phyloP scores from a whole-genome alignment of 2,888 invertebrate genomes.

The Vandiemenella viatica region DNA sequence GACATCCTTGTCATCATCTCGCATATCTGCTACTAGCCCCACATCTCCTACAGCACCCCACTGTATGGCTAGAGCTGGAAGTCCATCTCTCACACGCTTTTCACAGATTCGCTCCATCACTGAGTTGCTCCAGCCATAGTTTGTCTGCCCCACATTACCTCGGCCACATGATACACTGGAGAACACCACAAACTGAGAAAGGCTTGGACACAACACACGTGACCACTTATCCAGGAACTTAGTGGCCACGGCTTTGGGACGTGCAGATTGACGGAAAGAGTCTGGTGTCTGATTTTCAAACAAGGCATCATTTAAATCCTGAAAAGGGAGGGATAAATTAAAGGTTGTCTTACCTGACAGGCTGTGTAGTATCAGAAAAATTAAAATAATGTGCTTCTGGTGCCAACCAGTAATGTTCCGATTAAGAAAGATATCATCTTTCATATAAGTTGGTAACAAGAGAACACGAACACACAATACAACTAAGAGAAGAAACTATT shows the following conservation, averaged over 20 bases:
- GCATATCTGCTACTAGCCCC: conserved; percentile 37
- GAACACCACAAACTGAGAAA: no score
- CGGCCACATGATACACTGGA: conserved; percentile 84
- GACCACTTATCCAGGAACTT: conserved; percentile 54
- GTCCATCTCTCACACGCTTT: conserved; percentile 46
- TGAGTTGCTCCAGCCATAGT: no score
- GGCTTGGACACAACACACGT: conserved; percentile 37
- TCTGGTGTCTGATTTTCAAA: conserved; percentile 62
- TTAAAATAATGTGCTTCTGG: no score
- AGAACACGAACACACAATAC: no score
- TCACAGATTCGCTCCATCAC: conserved; percentile 81
- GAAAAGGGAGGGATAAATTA: background rate
- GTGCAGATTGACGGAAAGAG: conserved; percentile 48
- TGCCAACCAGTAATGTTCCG: no score
- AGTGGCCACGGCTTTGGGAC: conserved; percentile 72
- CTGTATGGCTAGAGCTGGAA: conserved; percentile 71
- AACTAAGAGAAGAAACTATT: no score
- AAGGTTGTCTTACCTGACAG: no score
- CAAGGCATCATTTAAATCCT: conserved; percentile 48
- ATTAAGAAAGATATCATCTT: no score
- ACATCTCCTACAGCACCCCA: conserved; percentile 91
- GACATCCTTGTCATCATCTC: conserved; percentile 49
- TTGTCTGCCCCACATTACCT: conserved; percentile 82
- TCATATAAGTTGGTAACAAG: no score
- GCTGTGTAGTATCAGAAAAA: no score